A percentile compares a stretch with the other conserved stretches of the same genome.
These are phyloP conservation scores for Cricetomys ansorgei DNA, from an alignment of 2,113 vertebrate genomes.

Conservation along the genomic window DNA sequence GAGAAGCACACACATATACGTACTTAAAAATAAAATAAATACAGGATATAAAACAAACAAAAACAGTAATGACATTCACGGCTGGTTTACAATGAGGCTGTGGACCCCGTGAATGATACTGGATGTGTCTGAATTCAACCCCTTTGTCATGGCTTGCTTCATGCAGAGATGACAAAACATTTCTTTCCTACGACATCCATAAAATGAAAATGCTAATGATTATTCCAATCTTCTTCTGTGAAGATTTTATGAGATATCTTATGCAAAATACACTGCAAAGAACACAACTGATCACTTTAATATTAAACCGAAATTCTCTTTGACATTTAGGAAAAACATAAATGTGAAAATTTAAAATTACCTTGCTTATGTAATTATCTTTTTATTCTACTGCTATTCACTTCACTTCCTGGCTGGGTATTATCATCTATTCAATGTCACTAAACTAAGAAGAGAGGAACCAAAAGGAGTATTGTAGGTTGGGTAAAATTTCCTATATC, in stretches of 20 bases:
- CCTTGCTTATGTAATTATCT: neutral
- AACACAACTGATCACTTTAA: conserved; percentile 26
- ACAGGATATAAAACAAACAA: too few species aligned
- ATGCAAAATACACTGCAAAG: neutral
- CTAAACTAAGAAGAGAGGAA: neutral
- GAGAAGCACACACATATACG: neutral
- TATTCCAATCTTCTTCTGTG: neutral
- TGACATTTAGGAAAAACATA: conserved; percentile 14
- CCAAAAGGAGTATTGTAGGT: neutral
- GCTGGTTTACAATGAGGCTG: too few species aligned
- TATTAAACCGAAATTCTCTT: conserved; percentile 21
- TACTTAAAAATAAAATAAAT: neutral
- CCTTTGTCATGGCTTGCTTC: neutral
- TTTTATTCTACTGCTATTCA: neutral
- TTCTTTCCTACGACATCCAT: neutral
- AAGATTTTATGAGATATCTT: neutral
- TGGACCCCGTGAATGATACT: neutral
- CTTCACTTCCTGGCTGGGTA: neutral
- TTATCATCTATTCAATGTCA: neutral
- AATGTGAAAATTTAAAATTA: conserved; percentile 24
- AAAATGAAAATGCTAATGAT: neutral
- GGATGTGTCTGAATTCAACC: neutral
- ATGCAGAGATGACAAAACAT: neutral
- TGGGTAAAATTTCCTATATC: neutral
- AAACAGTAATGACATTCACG: neutral